Percentiles rank a stretch among this genome's conserved stretches.
Conservation (phyloP, 2,797 vertebrate species). For the Hozukius guyotensis region DNA sequence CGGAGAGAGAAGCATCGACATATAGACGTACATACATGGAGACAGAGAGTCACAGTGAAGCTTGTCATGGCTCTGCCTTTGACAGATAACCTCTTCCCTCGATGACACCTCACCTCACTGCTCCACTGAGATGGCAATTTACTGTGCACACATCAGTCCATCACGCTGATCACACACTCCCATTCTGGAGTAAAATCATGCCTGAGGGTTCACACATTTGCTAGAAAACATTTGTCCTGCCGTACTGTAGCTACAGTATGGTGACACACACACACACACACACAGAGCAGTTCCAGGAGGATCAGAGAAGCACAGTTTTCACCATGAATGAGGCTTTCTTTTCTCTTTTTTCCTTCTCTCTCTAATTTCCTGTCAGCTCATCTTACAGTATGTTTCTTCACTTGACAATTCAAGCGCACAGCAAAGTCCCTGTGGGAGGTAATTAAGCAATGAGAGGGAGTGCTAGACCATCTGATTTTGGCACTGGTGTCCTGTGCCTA, state of each 20-base stretch:
- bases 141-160: slow-evolving; percentile 18
- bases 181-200: not conserved
- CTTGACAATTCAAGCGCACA: slow-evolving; percentile 23
- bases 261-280: not conserved
- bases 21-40: not conserved
- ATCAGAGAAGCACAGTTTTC: not conserved
- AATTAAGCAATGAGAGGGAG: slow-evolving; percentile 3
- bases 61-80: slow-evolving; percentile 27
- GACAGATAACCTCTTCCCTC: slow-evolving; percentile 32
- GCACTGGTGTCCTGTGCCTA: not conserved
- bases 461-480: not conserved
- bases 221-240: not conserved
- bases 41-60: not conserved
- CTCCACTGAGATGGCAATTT: slow-evolving; percentile 39
- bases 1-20: not conserved
- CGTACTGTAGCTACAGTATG: not conserved
- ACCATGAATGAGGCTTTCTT: not conserved
- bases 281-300: not conserved
- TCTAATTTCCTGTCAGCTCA: slow-evolving; percentile 1
- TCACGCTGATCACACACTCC: not conserved
- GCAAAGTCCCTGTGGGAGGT: slow-evolving; percentile 19
- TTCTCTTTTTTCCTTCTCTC: not conserved
- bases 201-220: not conserved
- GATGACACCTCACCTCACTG: slow-evolving; percentile 12
- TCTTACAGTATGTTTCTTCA: slow-evolving; percentile 3